Percentiles rank a stretch among this genome's conserved stretches.
These are phyloP conservation scores for Xerus rutilus DNA, from an alignment of 2,797 vertebrate genomes.

Conservation along the genomic window DNA sequence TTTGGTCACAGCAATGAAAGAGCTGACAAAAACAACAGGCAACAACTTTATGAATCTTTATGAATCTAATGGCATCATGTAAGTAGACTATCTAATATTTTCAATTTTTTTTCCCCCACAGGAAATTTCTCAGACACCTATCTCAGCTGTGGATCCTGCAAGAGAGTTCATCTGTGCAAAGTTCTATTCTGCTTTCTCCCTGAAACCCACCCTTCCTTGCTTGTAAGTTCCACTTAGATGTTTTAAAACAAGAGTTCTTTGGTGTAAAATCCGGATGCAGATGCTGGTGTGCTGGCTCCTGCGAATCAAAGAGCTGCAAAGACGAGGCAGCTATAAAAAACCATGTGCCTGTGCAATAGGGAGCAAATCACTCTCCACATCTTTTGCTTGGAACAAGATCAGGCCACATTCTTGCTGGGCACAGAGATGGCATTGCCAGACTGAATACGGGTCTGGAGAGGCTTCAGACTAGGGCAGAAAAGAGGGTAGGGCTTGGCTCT, in stretches of 20 bases:
- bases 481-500: neutral
- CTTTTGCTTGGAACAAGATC: neutral
- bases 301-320: conserved; percentile 35
- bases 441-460: neutral
- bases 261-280: conserved; percentile 9
- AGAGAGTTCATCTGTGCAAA: neutral
- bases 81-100: neutral
- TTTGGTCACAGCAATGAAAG: too few species aligned
- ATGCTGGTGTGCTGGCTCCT: neutral
- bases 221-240: conserved; percentile 5
- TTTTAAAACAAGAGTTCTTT: neutral
- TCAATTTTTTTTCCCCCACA: neutral
- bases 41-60: neutral
- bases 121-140: neutral
- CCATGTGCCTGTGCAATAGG: neutral
- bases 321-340: neutral
- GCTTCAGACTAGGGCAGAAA: neutral
- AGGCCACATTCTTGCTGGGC: neutral
- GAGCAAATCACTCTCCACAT: neutral
- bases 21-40: neutral
- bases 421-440: neutral
- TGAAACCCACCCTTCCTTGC: neutral
- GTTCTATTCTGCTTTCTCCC: neutral
- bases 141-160: neutral
- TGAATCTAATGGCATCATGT: neutral